These are phyloP conservation scores for Scaptodrosophila latifasciaeformis DNA, from an alignment of 2,888 invertebrate species.

Conservation along the genomic window DNA sequence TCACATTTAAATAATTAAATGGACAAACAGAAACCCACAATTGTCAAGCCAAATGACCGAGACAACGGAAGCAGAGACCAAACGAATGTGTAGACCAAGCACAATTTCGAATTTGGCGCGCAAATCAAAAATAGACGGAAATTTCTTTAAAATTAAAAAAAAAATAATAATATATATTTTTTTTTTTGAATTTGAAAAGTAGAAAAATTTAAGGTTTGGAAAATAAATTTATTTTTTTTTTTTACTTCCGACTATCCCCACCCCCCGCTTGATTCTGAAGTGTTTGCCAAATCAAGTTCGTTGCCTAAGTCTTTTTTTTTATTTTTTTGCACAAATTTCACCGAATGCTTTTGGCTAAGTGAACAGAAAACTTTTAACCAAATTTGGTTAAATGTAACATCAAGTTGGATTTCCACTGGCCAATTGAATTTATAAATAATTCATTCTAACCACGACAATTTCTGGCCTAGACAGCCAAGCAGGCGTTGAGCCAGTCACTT, in stretches of 20 bases:
- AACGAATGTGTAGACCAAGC: slow-evolving; percentile 20
- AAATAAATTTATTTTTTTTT: slow-evolving; percentile 18
- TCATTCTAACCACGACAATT: slow-evolving; percentile 46
- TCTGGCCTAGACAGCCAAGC: neutral
- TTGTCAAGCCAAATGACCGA: too few relatives aligned
- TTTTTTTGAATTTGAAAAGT: slow-evolving; percentile 41
- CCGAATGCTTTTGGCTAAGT: slow-evolving; percentile 32
- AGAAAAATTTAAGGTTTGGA: slow-evolving; percentile 32
- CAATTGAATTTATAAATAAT: slow-evolving; percentile 62
- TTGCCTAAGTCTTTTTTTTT: slow-evolving; percentile 46
- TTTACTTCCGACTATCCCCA: neutral
- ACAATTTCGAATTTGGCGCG: slow-evolving; percentile 19
- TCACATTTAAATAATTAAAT: neutral
- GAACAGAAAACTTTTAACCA: slow-evolving; percentile 31
- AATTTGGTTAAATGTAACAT: slow-evolving; percentile 71
- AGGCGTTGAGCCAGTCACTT: slow-evolving; percentile 7
- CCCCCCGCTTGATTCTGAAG: slow-evolving; percentile 1
- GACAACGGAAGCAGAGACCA: too few relatives aligned
- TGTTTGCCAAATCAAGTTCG: slow-evolving; percentile 35
- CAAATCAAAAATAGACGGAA: slow-evolving; percentile 11
- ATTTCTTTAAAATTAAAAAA: neutral
- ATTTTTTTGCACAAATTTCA: slow-evolving; percentile 42
- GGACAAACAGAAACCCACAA: too few relatives aligned
- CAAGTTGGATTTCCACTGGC: slow-evolving; percentile 64
- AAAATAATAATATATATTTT: slow-evolving; percentile 32